Percentiles rank a stretch among this genome's conserved stretches.
Evolutionary conservation across 2,113 vertebrate genomes (phyloP).

Genomic region (Glaucidium brasilianum): DNA sequence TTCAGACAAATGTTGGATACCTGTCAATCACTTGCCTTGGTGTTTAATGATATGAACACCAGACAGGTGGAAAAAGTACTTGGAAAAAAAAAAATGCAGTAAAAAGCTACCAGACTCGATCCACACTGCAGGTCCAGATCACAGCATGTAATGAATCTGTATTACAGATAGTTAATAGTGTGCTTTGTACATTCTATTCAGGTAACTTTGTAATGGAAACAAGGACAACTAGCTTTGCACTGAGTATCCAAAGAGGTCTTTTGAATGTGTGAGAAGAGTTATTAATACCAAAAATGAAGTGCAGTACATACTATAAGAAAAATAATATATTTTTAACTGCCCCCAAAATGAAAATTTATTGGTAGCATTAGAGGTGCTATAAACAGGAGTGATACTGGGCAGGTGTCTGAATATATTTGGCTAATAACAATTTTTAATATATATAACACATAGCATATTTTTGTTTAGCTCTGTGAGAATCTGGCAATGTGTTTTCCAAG

Average conservation of each 20-base stretch:
- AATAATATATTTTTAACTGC: not conserved
- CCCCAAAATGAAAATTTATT: not conserved
- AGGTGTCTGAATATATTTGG: not conserved
- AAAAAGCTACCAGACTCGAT: not conserved
- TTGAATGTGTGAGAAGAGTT: not conserved
- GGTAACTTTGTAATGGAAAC: not conserved
- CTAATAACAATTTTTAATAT: not conserved
- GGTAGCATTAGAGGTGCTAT: not conserved
- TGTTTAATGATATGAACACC: not conserved
- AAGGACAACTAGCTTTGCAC: not conserved
- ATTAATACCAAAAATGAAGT: not conserved
- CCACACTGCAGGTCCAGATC: not conserved
- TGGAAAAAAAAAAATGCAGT: not conserved
- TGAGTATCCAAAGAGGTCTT: not conserved
- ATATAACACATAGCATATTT: not conserved
- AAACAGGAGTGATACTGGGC: not conserved
- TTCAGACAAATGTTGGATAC: not conserved
- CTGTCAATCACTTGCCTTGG: not conserved
- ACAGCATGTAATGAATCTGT: not conserved
- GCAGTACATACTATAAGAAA: not conserved
- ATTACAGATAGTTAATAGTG: not conserved
- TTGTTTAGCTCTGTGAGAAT: not conserved
- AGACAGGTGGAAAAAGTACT: not conserved
- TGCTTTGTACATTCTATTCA: not conserved
- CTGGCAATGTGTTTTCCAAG: not conserved